Conservation (phyloP, 2,797 vertebrate species). For the Crenichthys baileyi region DNA sequence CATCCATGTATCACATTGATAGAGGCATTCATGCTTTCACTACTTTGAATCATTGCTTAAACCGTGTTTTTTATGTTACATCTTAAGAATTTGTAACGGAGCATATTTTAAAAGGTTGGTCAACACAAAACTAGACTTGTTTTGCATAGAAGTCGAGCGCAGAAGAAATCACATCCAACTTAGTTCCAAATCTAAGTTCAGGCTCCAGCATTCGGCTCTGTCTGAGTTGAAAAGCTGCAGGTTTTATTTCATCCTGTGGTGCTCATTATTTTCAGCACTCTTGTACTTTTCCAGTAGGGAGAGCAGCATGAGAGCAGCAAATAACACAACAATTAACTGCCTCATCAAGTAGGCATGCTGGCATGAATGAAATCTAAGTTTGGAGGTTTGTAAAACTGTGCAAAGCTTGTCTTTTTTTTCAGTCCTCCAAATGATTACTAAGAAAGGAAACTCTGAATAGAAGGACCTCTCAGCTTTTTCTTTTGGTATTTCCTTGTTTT, state of each 20-base stretch:
- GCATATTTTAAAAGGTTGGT: neutral
- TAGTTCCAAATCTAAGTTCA: neutral
- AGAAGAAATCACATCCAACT: neutral
- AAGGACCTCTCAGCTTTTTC: neutral
- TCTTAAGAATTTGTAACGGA: neutral
- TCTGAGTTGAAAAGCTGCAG: neutral
- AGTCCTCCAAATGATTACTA: neutral
- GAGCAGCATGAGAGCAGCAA: conserved; percentile 10
- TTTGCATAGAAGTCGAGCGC: neutral
- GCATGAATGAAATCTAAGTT: conserved; percentile 2
- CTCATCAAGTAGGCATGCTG: conserved; percentile 14
- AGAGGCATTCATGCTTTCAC: neutral
- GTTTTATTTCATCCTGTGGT: conserved; percentile 9
- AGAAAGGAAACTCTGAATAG: neutral
- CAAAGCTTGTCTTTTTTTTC: neutral
- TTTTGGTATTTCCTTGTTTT: neutral
- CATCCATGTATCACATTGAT: too few species aligned
- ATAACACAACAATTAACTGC: conserved; percentile 11
- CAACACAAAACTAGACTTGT: neutral
- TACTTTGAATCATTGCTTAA: neutral
- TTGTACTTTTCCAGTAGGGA: conserved; percentile 7
- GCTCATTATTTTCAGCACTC: conserved; percentile 22
- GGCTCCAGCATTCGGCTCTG: neutral
- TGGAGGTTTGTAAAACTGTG: conserved; percentile 7
- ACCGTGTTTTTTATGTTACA: neutral